Evolutionary conservation across 2,888 invertebrate genomes (phyloP).

Genomic region (Tridacna crocea): DNA sequence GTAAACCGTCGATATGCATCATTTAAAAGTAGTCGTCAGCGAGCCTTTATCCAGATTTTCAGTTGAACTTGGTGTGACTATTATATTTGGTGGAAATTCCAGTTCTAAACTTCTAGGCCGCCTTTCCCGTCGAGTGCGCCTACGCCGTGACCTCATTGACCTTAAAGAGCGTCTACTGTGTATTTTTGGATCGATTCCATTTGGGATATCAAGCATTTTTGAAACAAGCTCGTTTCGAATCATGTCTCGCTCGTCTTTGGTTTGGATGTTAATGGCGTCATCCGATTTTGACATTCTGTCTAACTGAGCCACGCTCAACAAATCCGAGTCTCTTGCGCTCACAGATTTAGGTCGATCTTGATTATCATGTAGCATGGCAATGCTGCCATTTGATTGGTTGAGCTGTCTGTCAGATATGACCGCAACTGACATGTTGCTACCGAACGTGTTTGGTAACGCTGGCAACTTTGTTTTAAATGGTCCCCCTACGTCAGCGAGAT

Average conservation of each 20-base stretch:
- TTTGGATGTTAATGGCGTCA: conserved; percentile 5
- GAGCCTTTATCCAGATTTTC: conserved; percentile 20
- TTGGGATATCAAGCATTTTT: conserved; percentile 5
- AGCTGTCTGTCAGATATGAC: conserved; percentile 40
- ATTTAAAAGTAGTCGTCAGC: background rate
- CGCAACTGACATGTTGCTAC: conserved; percentile 44
- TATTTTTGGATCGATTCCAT: conserved; percentile 19
- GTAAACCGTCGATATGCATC: no score
- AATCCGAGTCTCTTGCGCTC: conserved; percentile 24
- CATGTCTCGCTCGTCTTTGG: conserved; percentile 11
- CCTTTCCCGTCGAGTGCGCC: conserved; percentile 25
- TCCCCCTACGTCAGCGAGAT: conserved; percentile 24
- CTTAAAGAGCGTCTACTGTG: conserved; percentile 37
- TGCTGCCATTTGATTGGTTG: conserved; percentile 30
- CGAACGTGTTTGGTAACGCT: conserved; percentile 24
- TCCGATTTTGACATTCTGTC: conserved; percentile 7
- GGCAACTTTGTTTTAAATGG: conserved; percentile 24
- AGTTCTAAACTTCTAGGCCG: conserved; percentile 2
- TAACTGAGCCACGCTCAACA: conserved; percentile 1
- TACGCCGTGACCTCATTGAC: conserved; percentile 38
- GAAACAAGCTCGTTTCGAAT: conserved; percentile 23
- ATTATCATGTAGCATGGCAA: conserved; percentile 7
- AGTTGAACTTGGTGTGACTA: conserved; percentile 34
- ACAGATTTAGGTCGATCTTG: conserved; percentile 27
- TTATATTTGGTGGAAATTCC: conserved; percentile 29